A percentile compares a stretch with the other conserved stretches of the same genome.
phyloP scores from a whole-genome alignment of 2,797 vertebrate species.

The Gallirallus australis region DNA sequence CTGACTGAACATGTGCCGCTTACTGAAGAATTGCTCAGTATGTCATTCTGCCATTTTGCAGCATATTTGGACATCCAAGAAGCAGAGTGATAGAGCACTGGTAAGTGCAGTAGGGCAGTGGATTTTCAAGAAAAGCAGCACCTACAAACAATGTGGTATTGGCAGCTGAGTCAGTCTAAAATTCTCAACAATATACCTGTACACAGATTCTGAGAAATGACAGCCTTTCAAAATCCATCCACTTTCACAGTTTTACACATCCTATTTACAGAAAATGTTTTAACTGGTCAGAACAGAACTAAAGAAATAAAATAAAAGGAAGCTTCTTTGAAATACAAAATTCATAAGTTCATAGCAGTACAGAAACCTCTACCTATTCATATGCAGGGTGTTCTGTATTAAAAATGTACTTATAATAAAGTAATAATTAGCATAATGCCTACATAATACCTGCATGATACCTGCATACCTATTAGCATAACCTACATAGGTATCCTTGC shows the following conservation, averaged over 20 bases:
- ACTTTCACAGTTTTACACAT: not conserved
- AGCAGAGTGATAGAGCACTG: accelerated
- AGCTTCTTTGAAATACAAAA: not conserved
- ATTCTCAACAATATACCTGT: not conserved
- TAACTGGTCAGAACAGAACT: not conserved
- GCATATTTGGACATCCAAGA: not conserved
- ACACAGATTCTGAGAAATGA: not conserved
- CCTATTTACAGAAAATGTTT: not conserved
- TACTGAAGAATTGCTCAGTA: not conserved
- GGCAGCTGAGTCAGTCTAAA: not conserved
- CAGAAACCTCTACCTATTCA: not conserved
- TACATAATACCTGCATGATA: not conserved
- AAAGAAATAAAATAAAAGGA: not conserved
- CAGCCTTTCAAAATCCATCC: not conserved
- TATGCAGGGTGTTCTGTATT: not conserved
- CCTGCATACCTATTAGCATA: not conserved
- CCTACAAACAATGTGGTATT: not conserved
- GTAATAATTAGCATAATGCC: not conserved
- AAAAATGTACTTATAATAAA: not conserved
- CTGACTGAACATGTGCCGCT: not conserved
- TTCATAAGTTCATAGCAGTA: not conserved
- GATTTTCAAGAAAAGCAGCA: not conserved
- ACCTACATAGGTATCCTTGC: not conserved
- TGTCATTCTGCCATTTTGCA: not conserved
- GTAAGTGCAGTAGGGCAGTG: not conserved